Conservation (phyloP, 1,140 invertebrate genomes). For the Tachypleus tridentatus region DNA sequence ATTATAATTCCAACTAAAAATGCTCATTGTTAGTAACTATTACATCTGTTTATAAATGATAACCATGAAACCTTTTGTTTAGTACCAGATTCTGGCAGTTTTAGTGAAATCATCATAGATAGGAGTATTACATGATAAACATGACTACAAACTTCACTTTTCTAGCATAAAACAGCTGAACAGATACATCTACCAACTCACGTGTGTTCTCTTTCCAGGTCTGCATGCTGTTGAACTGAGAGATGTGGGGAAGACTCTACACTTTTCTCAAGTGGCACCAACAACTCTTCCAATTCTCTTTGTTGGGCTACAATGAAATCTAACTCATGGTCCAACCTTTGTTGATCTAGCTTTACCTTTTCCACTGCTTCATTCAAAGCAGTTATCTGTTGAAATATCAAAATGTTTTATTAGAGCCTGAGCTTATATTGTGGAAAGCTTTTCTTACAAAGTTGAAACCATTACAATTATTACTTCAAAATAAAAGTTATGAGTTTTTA, state of each 20-base stretch:
- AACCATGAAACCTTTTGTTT: too few relatives aligned
- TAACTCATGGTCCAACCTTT: constrained; percentile 80
- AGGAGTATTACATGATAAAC: too few relatives aligned
- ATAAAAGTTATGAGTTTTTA: too few relatives aligned
- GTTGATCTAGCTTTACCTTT: constrained; percentile 74
- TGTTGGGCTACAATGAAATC: constrained; percentile 89
- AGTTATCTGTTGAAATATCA: constrained; percentile 48
- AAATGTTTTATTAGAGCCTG: not conserved
- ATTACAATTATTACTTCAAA: too few relatives aligned
- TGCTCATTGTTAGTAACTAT: too few relatives aligned
- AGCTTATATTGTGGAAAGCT: not conserved
- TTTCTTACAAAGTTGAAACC: too few relatives aligned
- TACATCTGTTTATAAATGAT: too few relatives aligned
- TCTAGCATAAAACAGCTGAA: too few relatives aligned
- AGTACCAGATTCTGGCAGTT: too few relatives aligned
- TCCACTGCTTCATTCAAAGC: constrained; percentile 71
- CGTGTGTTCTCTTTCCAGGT: constrained; percentile 74
- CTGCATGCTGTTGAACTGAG: constrained; percentile 52
- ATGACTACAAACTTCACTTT: too few relatives aligned
- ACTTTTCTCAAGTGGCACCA: constrained; percentile 65
- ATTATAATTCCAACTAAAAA: too few relatives aligned
- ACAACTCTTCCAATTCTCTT: constrained; percentile 74
- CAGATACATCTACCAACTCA: constrained; percentile 30
- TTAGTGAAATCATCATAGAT: too few relatives aligned
- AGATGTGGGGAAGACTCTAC: constrained; percentile 35